Percentiles rank a stretch among this genome's conserved stretches.
Evolutionary conservation across 2,888 invertebrate genomes (phyloP).

Genomic region (Congeria kusceri): DNA sequence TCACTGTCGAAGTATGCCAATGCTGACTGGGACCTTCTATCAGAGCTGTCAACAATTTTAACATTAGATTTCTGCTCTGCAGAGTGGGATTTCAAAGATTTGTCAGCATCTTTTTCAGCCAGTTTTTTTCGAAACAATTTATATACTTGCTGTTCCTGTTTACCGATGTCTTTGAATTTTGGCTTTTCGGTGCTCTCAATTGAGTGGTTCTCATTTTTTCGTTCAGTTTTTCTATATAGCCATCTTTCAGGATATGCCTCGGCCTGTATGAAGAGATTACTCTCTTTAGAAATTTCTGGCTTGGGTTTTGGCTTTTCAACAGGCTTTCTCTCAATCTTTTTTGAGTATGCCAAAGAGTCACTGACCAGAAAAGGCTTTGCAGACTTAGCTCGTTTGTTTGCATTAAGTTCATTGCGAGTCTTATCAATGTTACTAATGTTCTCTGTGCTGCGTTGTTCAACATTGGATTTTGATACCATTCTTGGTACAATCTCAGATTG

Average conservation of each 20-base stretch:
- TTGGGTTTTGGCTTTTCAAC: background rate
- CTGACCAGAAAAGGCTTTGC: slow-evolving; percentile 4
- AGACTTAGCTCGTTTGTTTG: slow-evolving; percentile 18
- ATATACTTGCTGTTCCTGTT: background rate
- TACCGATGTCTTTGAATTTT: background rate
- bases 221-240: slow-evolving; percentile 11
- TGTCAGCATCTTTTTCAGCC: background rate
- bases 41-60: background rate
- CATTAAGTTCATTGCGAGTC: background rate
- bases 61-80: background rate
- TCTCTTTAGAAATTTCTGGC: slow-evolving; percentile 22
- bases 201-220: background rate
- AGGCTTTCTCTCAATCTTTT: slow-evolving; percentile 3
- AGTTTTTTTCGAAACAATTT: background rate
- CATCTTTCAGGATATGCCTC: slow-evolving; percentile 29
- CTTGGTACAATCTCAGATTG: too few relatives aligned
- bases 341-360: background rate
- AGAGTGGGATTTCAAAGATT: background rate
- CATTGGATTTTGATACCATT: background rate
- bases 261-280: slow-evolving; percentile 26
- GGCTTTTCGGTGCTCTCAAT: background rate
- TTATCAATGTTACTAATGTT: background rate
- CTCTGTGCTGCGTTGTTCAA: too few relatives aligned
- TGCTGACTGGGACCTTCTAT: background rate
- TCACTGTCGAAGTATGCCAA: too few relatives aligned